These are phyloP conservation scores for Poecile montanus DNA, from an alignment of 2,797 vertebrate genomes.

Conservation along the genomic window DNA sequence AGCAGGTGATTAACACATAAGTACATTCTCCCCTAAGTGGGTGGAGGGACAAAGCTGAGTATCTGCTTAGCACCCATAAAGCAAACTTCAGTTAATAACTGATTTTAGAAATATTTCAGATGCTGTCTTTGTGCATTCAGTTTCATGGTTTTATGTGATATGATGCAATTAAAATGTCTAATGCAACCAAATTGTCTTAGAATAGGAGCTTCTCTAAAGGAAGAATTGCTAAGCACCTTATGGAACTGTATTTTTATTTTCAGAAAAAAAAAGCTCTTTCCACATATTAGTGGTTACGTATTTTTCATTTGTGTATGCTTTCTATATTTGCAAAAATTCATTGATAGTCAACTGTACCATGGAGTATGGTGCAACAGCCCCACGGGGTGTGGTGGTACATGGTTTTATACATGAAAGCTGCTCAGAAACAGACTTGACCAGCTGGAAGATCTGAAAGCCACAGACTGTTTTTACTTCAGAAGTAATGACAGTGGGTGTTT, in stretches of 20 bases:
- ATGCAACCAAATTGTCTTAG: neutral
- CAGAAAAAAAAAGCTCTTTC: neutral
- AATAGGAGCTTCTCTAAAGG: neutral
- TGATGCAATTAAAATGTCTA: neutral
- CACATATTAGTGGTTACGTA: neutral
- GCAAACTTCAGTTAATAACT: neutral
- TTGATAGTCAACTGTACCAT: neutral
- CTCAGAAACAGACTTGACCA: neutral
- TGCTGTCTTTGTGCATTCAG: neutral
- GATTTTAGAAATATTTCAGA: neutral
- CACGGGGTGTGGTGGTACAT: neutral
- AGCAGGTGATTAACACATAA: constrained; percentile 75
- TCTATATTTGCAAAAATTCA: neutral
- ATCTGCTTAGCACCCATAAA: constrained; percentile 15
- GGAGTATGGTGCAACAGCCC: neutral
- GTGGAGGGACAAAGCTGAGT: neutral
- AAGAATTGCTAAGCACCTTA: neutral
- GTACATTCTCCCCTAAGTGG: constrained; percentile 28
- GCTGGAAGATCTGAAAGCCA: neutral
- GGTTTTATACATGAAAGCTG: neutral
- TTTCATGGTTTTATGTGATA: neutral
- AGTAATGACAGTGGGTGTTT: neutral
- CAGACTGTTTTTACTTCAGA: neutral
- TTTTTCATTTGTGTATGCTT: neutral
- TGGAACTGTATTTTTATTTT: neutral